Evolutionary conservation across 2,797 vertebrate genomes (phyloP), one percentile per base, ranked within the genome.

Genomic region (Lacerta agilis): DNA sequence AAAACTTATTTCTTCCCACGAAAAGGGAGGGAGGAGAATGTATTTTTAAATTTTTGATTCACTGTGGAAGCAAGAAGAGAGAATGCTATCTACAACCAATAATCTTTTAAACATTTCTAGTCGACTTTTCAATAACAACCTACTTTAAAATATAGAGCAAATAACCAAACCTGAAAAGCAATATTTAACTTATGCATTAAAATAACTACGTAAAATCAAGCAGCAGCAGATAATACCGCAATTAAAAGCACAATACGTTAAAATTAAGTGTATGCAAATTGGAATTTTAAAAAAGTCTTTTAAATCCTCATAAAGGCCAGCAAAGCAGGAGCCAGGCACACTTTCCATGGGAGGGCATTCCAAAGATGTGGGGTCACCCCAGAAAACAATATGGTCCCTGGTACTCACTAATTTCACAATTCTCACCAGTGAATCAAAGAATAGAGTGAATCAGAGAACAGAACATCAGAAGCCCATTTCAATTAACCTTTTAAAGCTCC

Each of bases 1-100:
- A 27, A 87, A 82, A 33, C 17, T 58, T 6, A 61, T 87, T 87
- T 88, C 49, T 8, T 89, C n/a, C 79, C 41, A 45, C 78, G 79
- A 79, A 67, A 2, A 38, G 25, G 15, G 13, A 73, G 23, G 49
- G 3, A 49, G 11, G 49, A 49, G 3, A 49, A 33, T 5, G 5
- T 29, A 33, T 67, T 9, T 20, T n/a, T 41, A 33, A 17, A 49
- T 49, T 79, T 66, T 33, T 25, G 2, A n/a, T 49, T 8, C 3
- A 17, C 3, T 43, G 18, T 8, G 13, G 20, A 25, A 8, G 64
- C 3, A 58, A 41, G 23, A 84, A 66, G 6, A 33, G 58, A 38
- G 20, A 77, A 27, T n/a, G 20, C 23, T 67, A 45, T 80, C 78
- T 27, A 36, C 77, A 88, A 43, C 0, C 41, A 5, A 88, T 81